Evolutionary conservation across 1,140 invertebrate genomes (phyloP), one percentile per base, ranked within the genome.

Genomic region (Bombus soroeensis): DNA sequence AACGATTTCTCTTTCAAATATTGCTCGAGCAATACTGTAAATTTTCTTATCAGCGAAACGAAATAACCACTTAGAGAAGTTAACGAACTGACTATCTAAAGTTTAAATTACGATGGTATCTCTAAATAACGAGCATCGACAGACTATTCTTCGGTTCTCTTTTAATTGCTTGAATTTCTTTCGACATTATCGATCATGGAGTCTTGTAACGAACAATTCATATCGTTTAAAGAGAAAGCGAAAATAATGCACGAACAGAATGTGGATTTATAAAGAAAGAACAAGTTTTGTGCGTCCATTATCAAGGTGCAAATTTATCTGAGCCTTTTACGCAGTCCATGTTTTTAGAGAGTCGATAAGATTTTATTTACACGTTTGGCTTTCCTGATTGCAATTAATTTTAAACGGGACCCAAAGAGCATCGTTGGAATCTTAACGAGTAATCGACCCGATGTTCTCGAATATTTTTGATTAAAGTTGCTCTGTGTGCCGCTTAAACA

Each of bases 401-500:
- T 78, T 64, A 41, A 78, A 22, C 2, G 18, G 28, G 9, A 25
- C 0, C 3, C 15, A 22, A 39, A 22, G 10, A 2, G 76, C 9
- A 6, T 18, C 59, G 8, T 64, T 78, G 25, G 39, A 34, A 66
- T 78, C 32, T 66, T 78, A 78, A 78, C 37, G 76, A 41, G 12
- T 3, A 32, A 77, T 77, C 57, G 57, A 25, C 15, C 1, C 25
- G 25, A 32, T 13, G 37, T 15, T 12, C 53, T 66, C 76, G 28
- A 43, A 43, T 79, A 79, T 66, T 59, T 62, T 32, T 18, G n/a
- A 32, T 15, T 25, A 64, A 32, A 25, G 41, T 22, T 43, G 8
- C 4, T 41, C 9, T 3, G 39, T 39, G 62, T 18, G 22, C 18
- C 22, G 22, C 2, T 75, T 28, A 22, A 57, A 57, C 25, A 13